phyloP scores from a whole-genome alignment of 1,140 invertebrate species.

The Scaptomyza pallida region DNA sequence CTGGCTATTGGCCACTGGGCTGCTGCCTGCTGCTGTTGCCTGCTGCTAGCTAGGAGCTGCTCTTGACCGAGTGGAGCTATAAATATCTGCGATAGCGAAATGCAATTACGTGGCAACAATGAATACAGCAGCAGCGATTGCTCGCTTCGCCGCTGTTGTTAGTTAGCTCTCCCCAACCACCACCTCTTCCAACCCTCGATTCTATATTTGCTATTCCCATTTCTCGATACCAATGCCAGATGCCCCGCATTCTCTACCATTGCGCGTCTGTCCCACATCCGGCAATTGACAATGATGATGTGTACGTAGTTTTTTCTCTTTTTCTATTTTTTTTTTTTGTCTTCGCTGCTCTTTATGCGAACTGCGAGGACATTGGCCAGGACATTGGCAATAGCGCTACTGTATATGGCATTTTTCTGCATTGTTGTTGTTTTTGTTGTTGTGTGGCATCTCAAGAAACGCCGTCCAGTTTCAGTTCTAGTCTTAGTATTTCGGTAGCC shows the following conservation, averaged over 20 bases:
- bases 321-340: slow-evolving; percentile 67
- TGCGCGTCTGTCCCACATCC: slow-evolving; percentile 56
- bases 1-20: slow-evolving; percentile 14
- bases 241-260: slow-evolving; percentile 11
- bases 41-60: slow-evolving; percentile 43
- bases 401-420: slow-evolving; percentile 62
- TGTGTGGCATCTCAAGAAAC: slow-evolving; percentile 52
- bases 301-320: slow-evolving; percentile 79
- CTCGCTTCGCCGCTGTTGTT: slow-evolving; percentile 52
- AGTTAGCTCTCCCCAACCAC: background rate
- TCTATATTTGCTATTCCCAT: too few relatives aligned
- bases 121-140: slow-evolving; percentile 81
- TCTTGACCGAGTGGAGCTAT: slow-evolving; percentile 81
- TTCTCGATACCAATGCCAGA: slow-evolving; percentile 8
- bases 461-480: slow-evolving; percentile 29
- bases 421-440: slow-evolving; percentile 49
- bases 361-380: slow-evolving; percentile 9
- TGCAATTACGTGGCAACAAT: slow-evolving; percentile 82
- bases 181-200: background rate
- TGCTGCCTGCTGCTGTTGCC: background rate
- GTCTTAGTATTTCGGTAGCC: slow-evolving; percentile 41
- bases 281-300: slow-evolving; percentile 82
- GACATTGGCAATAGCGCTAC: slow-evolving; percentile 14
- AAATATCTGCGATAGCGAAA: slow-evolving; percentile 82
- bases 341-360: slow-evolving; percentile 56